A percentile compares a stretch with the other conserved stretches of the same genome.
phyloP scores from a whole-genome alignment of 2,888 invertebrate genomes.

The Anarsia innoxiella region DNA sequence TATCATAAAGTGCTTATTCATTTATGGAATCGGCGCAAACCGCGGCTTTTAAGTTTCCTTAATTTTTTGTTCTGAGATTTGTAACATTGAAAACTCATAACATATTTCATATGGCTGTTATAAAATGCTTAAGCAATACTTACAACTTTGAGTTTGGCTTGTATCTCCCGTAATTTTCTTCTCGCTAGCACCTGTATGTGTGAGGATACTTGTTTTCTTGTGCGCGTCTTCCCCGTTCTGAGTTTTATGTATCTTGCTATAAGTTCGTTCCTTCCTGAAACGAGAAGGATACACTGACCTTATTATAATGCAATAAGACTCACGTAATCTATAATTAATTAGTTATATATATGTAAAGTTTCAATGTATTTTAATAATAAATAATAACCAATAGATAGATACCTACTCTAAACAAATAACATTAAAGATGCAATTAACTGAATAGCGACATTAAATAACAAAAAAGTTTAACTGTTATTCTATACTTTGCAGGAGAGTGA shows the following conservation, averaged over 20 bases:
- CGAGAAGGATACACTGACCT: too few relatives aligned
- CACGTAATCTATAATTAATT: too few relatives aligned
- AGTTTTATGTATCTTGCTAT: constrained; percentile 99
- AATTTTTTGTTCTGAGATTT: background rate
- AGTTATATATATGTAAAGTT: too few relatives aligned
- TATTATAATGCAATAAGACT: too few relatives aligned
- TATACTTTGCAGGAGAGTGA: too few relatives aligned
- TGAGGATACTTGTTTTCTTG: constrained; percentile 99
- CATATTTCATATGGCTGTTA: background rate
- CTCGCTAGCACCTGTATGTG: constrained; percentile 99
- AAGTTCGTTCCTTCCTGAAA: constrained; percentile 98
- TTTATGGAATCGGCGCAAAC: background rate
- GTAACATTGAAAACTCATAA: background rate
- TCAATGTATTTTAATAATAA: too few relatives aligned
- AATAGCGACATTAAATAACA: too few relatives aligned
- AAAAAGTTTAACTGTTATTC: too few relatives aligned
- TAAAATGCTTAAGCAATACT: constrained; percentile 50
- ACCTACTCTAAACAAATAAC: too few relatives aligned
- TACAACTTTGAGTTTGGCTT: constrained; percentile 98
- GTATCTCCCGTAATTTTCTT: constrained; percentile 98
- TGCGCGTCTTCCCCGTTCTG: constrained; percentile 99
- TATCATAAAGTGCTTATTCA: constrained; percentile 18
- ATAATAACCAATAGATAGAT: too few relatives aligned
- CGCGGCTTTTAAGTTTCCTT: background rate
- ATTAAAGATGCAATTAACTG: too few relatives aligned